Conservation (phyloP, 2,888 invertebrate genomes). For the Troides helena region DNA sequence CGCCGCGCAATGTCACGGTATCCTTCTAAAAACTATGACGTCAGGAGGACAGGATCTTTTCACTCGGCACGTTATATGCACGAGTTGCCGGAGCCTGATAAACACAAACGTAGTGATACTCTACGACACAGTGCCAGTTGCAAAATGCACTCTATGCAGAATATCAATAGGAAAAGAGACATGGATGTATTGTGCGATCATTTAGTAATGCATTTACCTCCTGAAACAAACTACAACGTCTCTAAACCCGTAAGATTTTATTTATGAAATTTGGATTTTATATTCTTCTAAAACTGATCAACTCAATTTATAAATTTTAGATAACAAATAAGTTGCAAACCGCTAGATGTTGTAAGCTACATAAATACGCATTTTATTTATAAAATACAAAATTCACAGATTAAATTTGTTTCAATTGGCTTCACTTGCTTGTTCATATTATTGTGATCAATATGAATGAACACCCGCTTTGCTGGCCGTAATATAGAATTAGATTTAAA, state of each 20-base stretch:
- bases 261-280: neutral
- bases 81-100: slow-evolving; percentile 51
- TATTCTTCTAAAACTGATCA: neutral
- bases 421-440: too few species aligned
- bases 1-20: slow-evolving; percentile 57
- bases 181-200: slow-evolving; percentile 69
- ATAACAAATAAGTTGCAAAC: too few species aligned
- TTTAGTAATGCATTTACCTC: slow-evolving; percentile 65
- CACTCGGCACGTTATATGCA: slow-evolving; percentile 65
- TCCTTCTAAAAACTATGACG: slow-evolving; percentile 55
- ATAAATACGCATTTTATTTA: too few species aligned
- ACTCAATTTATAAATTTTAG: too few species aligned
- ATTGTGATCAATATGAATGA: too few species aligned
- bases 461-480: too few species aligned
- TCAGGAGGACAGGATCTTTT: slow-evolving; percentile 65
- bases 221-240: slow-evolving; percentile 62
- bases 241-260: slow-evolving; percentile 57
- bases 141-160: slow-evolving; percentile 70
- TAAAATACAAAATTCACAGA: too few species aligned
- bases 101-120: slow-evolving; percentile 46
- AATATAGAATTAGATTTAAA: too few species aligned
- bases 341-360: too few species aligned
- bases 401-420: too few species aligned
- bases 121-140: slow-evolving; percentile 54
- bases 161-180: slow-evolving; percentile 63